A percentile compares a stretch with the other conserved stretches of the same genome.
Conservation (phyloP, 1,140 invertebrate genomes). For the Eurosta solidaginis region DNA sequence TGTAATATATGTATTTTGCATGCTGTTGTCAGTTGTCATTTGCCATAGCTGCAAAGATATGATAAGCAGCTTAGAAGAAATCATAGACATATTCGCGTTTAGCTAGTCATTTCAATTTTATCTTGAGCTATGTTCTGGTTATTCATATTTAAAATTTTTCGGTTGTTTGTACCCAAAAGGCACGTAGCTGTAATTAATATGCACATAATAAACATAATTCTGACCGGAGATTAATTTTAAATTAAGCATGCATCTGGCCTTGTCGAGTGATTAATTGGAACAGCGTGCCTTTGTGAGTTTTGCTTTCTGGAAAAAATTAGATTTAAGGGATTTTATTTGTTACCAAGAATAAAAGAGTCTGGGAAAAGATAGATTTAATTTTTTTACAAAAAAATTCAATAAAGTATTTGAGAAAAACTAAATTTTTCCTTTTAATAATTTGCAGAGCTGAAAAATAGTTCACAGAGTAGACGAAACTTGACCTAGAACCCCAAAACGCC, state of each 20-base stretch:
- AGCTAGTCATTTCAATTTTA: not conserved
- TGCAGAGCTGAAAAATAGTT: no score
- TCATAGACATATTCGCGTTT: not conserved
- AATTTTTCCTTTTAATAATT: no score
- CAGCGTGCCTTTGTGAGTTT: not conserved
- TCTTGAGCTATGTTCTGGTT: no score
- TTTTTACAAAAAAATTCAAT: no score
- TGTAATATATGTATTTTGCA: not conserved
- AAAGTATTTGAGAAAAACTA: no score
- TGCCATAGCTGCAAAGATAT: not conserved
- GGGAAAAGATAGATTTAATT: no score
- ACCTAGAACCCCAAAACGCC: no score
- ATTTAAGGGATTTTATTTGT: no score
- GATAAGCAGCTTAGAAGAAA: conserved; percentile 12
- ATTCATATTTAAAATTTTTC: not conserved
- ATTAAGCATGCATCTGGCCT: not conserved
- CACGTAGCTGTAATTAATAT: conserved; percentile 1
- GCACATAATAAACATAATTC: not conserved
- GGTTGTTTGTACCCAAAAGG: not conserved
- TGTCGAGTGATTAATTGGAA: not conserved
- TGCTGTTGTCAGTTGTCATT: not conserved
- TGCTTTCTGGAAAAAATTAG: no score
- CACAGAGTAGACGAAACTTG: no score
- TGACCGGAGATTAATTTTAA: not conserved
- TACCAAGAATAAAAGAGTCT: no score